A percentile compares a stretch with the other conserved stretches of the same genome.
These are phyloP conservation scores for Drosophila watanabei DNA, from an alignment of 1,140 invertebrate genomes.

Conservation along the genomic window DNA sequence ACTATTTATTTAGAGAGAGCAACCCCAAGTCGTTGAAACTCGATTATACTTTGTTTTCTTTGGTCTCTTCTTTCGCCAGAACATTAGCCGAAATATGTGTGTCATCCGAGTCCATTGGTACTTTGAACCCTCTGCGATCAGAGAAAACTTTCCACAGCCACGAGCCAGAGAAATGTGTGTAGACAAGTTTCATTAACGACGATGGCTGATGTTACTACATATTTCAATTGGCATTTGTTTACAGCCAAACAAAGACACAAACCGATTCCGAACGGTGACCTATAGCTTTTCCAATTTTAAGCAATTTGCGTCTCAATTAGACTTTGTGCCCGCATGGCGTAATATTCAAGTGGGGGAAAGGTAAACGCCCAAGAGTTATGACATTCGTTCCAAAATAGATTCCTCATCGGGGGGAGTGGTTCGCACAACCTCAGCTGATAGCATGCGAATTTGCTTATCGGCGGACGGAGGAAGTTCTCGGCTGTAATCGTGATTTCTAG, in stretches of 20 bases:
- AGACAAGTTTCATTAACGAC: conserved; percentile 45
- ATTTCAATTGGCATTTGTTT: conserved; percentile 42
- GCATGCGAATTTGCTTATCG: conserved; percentile 67
- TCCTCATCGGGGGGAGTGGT: conserved; percentile 19
- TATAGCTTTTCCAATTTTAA: conserved; percentile 53
- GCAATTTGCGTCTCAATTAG: conserved; percentile 53
- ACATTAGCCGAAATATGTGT: conserved; percentile 45
- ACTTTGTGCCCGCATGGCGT: conserved; percentile 57
- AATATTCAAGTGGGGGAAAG: conserved; percentile 26
- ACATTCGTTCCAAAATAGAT: conserved; percentile 47
- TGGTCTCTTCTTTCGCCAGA: conserved; percentile 50
- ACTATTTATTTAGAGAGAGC: background rate
- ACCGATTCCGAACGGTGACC: conserved; percentile 40
- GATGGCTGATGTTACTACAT: conserved; percentile 16
- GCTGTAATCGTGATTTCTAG: conserved; percentile 28
- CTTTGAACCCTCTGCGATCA: conserved; percentile 51
- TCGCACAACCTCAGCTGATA: conserved; percentile 50
- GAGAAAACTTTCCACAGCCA: conserved; percentile 63
- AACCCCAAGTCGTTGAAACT: conserved; percentile 1
- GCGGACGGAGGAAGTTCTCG: conserved; percentile 16
- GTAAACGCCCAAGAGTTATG: conserved; percentile 38
- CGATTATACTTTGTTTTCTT: conserved; percentile 16
- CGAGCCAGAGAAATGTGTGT: conserved; percentile 9
- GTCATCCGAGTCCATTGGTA: conserved; percentile 40
- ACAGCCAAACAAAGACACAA: conserved; percentile 9